phyloP scores from a whole-genome alignment of 2,797 vertebrate species.

The Melanotaenia trifasciata region DNA sequence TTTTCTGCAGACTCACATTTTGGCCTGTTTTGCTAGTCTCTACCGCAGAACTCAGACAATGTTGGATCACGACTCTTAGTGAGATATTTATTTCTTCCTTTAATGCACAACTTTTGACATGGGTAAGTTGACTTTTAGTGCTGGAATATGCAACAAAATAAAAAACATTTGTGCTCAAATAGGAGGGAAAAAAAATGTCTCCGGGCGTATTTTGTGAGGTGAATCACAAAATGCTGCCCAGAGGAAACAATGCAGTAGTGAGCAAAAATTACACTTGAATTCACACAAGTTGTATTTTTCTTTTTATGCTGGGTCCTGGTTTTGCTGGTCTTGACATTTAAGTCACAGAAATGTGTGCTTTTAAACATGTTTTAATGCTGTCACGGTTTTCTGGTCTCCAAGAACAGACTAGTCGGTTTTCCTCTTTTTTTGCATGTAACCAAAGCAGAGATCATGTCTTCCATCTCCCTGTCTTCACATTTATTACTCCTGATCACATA shows the following conservation, averaged over 20 bases:
- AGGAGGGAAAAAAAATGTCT: conserved; percentile 51
- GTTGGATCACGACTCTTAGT: conserved; percentile 49
- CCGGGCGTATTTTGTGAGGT: conserved; percentile 59
- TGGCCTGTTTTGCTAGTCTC: conserved; percentile 28
- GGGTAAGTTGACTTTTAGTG: conserved; percentile 45
- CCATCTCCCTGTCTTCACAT: conserved; percentile 34
- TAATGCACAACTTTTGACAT: conserved; percentile 42
- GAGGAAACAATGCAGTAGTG: conserved; percentile 44
- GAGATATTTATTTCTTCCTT: conserved; percentile 12
- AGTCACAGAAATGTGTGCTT: conserved; percentile 36
- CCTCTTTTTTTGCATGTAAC: conserved; percentile 2
- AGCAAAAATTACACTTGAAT: conserved; percentile 47
- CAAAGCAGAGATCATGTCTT: conserved; percentile 29
- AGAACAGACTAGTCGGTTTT: conserved; percentile 25
- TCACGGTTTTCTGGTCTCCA: conserved; percentile 12
- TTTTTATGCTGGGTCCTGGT: conserved; percentile 9
- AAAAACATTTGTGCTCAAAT: conserved; percentile 33
- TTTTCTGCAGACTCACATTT: conserved; percentile 31
- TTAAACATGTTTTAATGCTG: conserved; percentile 40
- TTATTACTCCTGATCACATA: conserved; percentile 67
- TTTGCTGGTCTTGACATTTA: conserved; percentile 33
- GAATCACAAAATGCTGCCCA: conserved; percentile 66
- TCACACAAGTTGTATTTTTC: conserved; percentile 32
- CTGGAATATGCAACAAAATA: conserved; percentile 23
- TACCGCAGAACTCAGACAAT: conserved; percentile 33